These are phyloP conservation scores for Torymus texanus DNA, from an alignment of 2,888 invertebrate genomes.

Conservation along the genomic window DNA sequence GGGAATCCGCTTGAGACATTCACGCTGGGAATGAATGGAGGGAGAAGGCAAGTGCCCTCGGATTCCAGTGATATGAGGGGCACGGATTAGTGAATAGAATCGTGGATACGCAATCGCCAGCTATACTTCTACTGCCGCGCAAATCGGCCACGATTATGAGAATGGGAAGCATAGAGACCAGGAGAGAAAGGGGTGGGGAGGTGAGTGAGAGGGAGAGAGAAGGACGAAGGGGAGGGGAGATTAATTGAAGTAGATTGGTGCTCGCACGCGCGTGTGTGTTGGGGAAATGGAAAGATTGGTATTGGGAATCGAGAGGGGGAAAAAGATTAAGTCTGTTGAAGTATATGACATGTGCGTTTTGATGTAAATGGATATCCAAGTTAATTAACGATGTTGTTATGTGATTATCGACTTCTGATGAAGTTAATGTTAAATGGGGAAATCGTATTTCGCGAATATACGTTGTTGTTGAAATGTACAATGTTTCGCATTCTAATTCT, in stretches of 20 bases:
- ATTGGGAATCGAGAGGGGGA: not conserved
- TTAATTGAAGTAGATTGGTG: constrained; percentile 32
- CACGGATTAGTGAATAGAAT: constrained; percentile 13
- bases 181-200: not conserved
- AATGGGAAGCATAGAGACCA: not conserved
- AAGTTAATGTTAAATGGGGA: too few species aligned
- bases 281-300: not conserved
- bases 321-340: too few species aligned
- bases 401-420: too few species aligned
- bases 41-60: not conserved
- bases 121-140: not conserved
- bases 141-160: constrained; percentile 27
- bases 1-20: constrained; percentile 10
- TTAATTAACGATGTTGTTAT: too few species aligned
- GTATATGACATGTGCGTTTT: too few species aligned
- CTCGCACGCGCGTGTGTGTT: not conserved
- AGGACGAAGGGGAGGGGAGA: not conserved
- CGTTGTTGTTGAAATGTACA: too few species aligned
- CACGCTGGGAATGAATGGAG: not conserved
- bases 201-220: not conserved
- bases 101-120: not conserved
- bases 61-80: constrained; percentile 16
- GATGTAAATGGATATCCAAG: too few species aligned
- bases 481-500: too few species aligned
- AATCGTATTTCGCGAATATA: too few species aligned